Evolutionary conservation across 35 echinoderm and acorn worm genomes (phyloP), one percentile per base, ranked within the genome.

Genomic region (Acanthaster planci): DNA sequence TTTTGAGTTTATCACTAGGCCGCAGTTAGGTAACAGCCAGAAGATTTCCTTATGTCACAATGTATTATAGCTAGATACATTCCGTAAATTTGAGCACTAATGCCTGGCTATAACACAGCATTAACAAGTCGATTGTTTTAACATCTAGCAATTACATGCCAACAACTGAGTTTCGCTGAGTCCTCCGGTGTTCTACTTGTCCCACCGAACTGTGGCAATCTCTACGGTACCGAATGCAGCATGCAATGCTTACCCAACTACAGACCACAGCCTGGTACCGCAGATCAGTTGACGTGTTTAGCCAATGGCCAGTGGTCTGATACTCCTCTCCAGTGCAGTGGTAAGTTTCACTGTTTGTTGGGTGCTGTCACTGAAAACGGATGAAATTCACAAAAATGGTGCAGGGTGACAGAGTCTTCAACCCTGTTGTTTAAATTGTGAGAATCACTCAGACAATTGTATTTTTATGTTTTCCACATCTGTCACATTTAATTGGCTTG

Each of bases 301-400:
- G 60, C 60, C 60, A 68, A 10, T 31, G 60, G 60, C 23, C 60
- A 4, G 60, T 68, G 60, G 60, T 68, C 60, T 68, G 60, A 10
- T 1, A 34, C 21, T 1, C 60, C 60, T 68, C 60, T 68, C 60
- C 23, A 14, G 34, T 68, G 60, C 60, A 68, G 19, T 1, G 19
- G 60, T 68, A 34, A 68, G 60, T 68, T 47, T 47, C 4, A 47
- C 12, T 47, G 42, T 12, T 47, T 47, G 42, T 47, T 47, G n/a
- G n/a, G n/a, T n/a, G n/a, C n/a, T n/a, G n/a, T n/a, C n/a, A n/a
- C n/a, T n/a, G n/a, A n/a, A n/a, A n/a, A n/a, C n/a, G n/a, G n/a
- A n/a, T n/a, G n/a, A n/a, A n/a, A n/a, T n/a, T n/a, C n/a, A n/a
- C n/a, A n/a, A n/a, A n/a, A n/a, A n/a, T n/a, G n/a, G n/a, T n/a